Percentiles rank a stretch among this genome's conserved stretches.
Evolutionary conservation across 2,797 vertebrate genomes (phyloP).

Genomic region (Chloroceryle amazona): DNA sequence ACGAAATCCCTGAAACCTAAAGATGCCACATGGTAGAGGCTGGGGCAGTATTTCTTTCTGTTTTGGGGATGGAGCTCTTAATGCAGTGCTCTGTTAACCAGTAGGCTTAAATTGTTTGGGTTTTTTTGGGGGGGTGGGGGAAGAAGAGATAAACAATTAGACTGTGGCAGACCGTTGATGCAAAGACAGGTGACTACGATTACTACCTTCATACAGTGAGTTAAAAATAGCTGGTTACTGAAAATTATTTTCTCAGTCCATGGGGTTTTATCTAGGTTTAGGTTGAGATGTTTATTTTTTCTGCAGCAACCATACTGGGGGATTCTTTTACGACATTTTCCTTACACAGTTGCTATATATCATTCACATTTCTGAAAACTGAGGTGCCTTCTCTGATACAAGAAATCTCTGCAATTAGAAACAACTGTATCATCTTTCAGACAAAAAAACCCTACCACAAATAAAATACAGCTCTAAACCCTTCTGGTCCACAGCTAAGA

Average conservation of each 20-base stretch:
- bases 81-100: conserved; percentile 47
- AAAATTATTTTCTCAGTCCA: conserved; percentile 53
- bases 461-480: neutral
- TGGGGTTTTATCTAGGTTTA: conserved; percentile 45
- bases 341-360: neutral
- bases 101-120: neutral
- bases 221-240: conserved; percentile 64
- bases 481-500: neutral
- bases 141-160: conserved; percentile 13
- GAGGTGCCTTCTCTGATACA: neutral
- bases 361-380: neutral
- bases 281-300: conserved; percentile 47
- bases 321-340: conserved; percentile 37
- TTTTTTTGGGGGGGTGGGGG: neutral
- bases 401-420: conserved; percentile 39
- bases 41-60: conserved; percentile 58
- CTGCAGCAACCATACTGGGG: neutral
- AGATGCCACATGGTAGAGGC: conserved; percentile 48
- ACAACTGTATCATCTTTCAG: neutral
- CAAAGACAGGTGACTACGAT: conserved; percentile 1
- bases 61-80: conserved; percentile 46
- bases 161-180: conserved; percentile 9
- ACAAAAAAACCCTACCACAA: neutral
- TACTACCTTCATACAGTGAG: neutral
- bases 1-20: conserved; percentile 67